These are phyloP conservation scores for Diadophis punctatus DNA, from an alignment of 2,113 vertebrate species.

Conservation along the genomic window DNA sequence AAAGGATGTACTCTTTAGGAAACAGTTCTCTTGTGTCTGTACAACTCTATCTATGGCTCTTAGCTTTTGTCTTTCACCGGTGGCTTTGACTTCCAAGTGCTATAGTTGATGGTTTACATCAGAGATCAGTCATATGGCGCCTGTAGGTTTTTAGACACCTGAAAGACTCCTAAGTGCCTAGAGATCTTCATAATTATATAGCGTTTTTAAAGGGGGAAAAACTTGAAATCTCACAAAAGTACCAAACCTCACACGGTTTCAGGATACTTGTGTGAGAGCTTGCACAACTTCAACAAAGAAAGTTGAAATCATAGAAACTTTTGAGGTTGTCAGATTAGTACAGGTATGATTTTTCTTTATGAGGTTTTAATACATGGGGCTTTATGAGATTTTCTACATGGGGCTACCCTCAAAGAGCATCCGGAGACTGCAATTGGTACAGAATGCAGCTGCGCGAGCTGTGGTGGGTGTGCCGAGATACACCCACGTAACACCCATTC, in stretches of 20 bases:
- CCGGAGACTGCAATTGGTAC: no score
- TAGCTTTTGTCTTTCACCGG: background rate
- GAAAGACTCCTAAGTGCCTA: background rate
- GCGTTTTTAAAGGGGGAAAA: background rate
- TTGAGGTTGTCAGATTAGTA: background rate
- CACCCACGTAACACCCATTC: no score
- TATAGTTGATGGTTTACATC: background rate
- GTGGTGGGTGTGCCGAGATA: no score
- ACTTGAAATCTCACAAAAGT: background rate
- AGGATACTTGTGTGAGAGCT: background rate
- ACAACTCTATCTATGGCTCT: fast-evolving
- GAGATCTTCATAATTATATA: background rate
- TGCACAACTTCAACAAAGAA: background rate
- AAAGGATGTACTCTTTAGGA: background rate
- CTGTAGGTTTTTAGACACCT: background rate
- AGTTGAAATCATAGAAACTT: background rate
- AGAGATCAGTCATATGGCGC: background rate
- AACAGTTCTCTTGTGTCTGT: background rate
- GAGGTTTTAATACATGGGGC: background rate
- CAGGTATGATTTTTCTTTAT: background rate
- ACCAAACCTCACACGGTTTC: background rate
- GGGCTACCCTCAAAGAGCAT: no score
- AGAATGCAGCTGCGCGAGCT: no score
- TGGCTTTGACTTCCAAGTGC: background rate
- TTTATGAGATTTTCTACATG: no score